Conservation (phyloP, 2,113 vertebrate species). For the Corvus moneduloides region DNA sequence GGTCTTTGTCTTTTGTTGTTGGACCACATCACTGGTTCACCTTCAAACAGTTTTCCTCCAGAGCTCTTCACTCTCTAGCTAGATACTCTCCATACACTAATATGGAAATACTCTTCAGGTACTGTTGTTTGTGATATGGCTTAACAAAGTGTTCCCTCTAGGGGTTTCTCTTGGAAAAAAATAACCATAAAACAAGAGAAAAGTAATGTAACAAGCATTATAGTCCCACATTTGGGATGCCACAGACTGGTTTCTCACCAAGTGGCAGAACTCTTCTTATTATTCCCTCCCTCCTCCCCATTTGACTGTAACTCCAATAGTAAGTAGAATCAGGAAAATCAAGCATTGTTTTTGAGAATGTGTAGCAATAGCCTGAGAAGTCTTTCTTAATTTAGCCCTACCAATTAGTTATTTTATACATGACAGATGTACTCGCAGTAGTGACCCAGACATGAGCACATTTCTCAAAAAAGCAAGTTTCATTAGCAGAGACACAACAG, state of each 20-base stretch:
- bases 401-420: background rate
- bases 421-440: background rate
- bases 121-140: background rate
- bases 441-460: background rate
- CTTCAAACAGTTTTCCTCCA: background rate
- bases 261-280: background rate
- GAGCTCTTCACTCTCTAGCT: background rate
- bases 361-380: background rate
- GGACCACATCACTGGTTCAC: background rate
- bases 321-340: background rate
- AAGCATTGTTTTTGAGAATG: background rate
- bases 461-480: background rate
- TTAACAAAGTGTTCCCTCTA: conserved; percentile 51
- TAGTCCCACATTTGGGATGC: background rate
- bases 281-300: background rate
- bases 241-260: background rate
- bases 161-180: background rate
- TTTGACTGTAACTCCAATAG: background rate
- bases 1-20: background rate
- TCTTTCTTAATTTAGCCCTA: background rate
- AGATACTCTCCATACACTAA: background rate
- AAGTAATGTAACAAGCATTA: background rate
- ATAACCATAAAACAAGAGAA: background rate
- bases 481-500: background rate
- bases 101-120: background rate